A percentile compares a stretch with the other conserved stretches of the same genome.
Conservation (phyloP, 2,888 invertebrate species). For the Pollenia amentaria region DNA sequence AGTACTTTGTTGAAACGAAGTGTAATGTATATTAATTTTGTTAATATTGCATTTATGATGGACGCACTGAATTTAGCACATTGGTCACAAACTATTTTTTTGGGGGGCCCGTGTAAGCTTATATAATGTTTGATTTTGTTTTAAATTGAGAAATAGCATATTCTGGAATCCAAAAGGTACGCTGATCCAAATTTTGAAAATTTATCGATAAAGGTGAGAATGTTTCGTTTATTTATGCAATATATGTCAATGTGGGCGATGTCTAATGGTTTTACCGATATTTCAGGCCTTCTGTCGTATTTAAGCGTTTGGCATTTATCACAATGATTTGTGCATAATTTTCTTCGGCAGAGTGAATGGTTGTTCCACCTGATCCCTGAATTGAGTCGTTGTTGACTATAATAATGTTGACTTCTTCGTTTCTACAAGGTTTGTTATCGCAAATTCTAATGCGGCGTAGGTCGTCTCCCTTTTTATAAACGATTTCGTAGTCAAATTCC, state of each 20-base stretch:
- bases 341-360: slow-evolving; percentile 69
- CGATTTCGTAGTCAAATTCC: not conserved
- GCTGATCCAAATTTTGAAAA: no score
- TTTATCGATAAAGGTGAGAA: no score
- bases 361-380: slow-evolving; percentile 45
- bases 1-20: slow-evolving; percentile 67
- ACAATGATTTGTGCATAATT: no score
- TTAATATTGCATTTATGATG: slow-evolving; percentile 64
- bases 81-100: slow-evolving; percentile 69
- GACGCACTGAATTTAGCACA: slow-evolving; percentile 51
- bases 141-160: no score
- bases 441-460: not conserved
- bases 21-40: slow-evolving; percentile 58
- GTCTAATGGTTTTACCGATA: no score
- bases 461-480: not conserved
- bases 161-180: no score
- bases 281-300: no score
- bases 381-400: slow-evolving; percentile 48
- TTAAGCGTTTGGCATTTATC: no score
- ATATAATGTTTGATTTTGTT: no score
- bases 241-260: no score
- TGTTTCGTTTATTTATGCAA: no score
- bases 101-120: slow-evolving; percentile 66
- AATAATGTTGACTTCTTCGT: no score
- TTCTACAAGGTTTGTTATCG: not conserved